Base-by-base conservation (phyloP, 2,113 vertebrate species). In the Amazona vittata region DNA sequence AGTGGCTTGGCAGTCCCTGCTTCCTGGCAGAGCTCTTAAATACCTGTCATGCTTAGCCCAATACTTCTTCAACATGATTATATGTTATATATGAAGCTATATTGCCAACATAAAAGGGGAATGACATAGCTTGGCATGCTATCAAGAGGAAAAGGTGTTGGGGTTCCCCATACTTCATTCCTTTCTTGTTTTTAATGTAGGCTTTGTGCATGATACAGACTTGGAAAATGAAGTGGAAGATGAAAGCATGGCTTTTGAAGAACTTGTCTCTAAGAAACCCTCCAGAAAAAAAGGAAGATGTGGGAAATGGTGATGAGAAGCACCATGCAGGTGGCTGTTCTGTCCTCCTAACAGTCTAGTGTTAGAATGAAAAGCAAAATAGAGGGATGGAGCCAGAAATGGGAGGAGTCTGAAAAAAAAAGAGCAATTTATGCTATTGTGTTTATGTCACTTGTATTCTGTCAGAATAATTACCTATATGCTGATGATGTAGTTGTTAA, bases 171-270 rank as follows among this genome's bases (percentile, higher is more conserved):
- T 76, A 76, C 49, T 75, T 12, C 53, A 68, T 62, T 86, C 63
- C 83, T 70, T 55, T 83, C 46, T 95, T 92, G 4, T 15, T 79
- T 94, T 86, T 84, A 47, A 73, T 94, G 21, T 5, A 98, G 98
- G 96, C 26, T 74, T 91, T 26, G 81, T 92, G 57, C 89, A 97
- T 5, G 83, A 95, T 18, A 60, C 71, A 90, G 94, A 93, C 91
- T 80, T 97, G 86, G 98, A 98, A 82, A 94, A 98, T 83, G 98
- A 98, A 70, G 94, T 97, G 19, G 97, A 98, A 95, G 97, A 98
- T 52, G 98, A 97, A 94, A 90, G 83, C 24, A 96, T 62, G 75
- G 97, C 96, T 81, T 98, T 98, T 92, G 96, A 96, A 78, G 98
- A 98, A 76, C 97, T 98, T 29, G 37, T 70, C 37, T 67, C 31